Evolutionary conservation across 2,888 invertebrate species (phyloP).

Genomic region (Plebejus melissa): DNA sequence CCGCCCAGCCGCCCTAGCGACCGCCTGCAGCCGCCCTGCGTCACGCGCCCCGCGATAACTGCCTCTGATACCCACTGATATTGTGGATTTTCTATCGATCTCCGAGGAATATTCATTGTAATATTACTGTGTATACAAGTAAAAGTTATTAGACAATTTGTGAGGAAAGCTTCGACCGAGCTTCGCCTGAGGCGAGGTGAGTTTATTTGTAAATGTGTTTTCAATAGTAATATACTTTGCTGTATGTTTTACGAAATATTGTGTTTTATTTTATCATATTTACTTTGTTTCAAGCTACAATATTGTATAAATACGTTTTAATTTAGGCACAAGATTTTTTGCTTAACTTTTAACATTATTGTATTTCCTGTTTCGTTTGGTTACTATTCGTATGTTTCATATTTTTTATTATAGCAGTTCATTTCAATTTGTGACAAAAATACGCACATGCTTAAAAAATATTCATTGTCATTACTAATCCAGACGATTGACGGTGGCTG

Average conservation of each 20-base stretch:
- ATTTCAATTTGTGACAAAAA: too few species aligned
- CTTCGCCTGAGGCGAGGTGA: constrained; percentile 57
- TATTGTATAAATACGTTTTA: background rate
- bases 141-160: constrained; percentile 28
- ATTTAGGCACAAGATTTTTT: background rate
- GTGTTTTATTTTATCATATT: background rate
- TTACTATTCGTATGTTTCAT: too few species aligned
- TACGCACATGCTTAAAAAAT: too few species aligned
- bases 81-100: constrained; percentile 38
- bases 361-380: background rate
- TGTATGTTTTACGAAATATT: constrained; percentile 3
- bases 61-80: constrained; percentile 41
- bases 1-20: constrained; percentile 72
- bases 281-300: background rate
- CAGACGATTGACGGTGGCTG: too few species aligned
- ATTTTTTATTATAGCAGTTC: too few species aligned
- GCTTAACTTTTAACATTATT: background rate
- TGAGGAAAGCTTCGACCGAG: constrained; percentile 43
- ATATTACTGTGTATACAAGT: constrained; percentile 25
- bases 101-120: constrained; percentile 25
- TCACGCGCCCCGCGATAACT: constrained; percentile 43
- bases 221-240: constrained; percentile 13
- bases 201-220: constrained; percentile 42
- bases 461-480: too few species aligned
- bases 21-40: constrained; percentile 45